Base-by-base conservation (phyloP, 2,888 invertebrate species). In the Hirtodrosophila confusa region DNA sequence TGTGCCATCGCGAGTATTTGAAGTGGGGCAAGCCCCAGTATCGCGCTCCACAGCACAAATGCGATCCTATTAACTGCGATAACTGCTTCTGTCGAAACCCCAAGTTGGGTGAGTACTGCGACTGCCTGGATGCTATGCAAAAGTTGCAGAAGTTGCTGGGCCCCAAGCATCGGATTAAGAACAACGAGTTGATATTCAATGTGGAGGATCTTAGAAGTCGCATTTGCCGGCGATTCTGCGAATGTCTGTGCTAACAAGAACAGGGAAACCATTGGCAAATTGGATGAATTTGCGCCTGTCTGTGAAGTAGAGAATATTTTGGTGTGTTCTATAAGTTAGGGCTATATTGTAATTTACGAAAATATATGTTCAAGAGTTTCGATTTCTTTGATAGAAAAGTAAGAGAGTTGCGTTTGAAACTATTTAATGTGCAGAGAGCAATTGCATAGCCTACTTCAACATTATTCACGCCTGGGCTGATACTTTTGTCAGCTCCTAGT, bases 101-200 rank as follows among this genome's bases (percentile, higher is more conserved):
- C 9, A 63, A 35, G 12, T n/a, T 56, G 5, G 17, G 10, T 0
- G 43, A 69, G 1, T 83, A 69, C 37, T 61, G 64, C 24, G 84
- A 86, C 0, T 86, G 68, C 7, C 12, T 86, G 5, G 12, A 39
- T 3, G 80, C 77, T 3, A 67, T 86, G 62, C 36, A 75, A 4
- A n/a, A 61, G 1, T 6, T 80, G 3, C 85, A 87, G 12, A 24
- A 44, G 4, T 17, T 65, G 5, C 49, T 80, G 4, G 71, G 71
- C 0, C 43, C 57, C 36, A 47, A 56, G 5, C 62, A 71, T 35
- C 11, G 23, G 0, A 75, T 69, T 9, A 29, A 48, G 0, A 35
- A 61, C 8, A 69, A 69, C 23, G 54, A 66, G 37, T 7, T 80
- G 24, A 9, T 53, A 23, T 61, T 63, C 24, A 45, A 78, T 37